Conservation (phyloP, 1,140 invertebrate species). For the Latrodectus geometricus region DNA sequence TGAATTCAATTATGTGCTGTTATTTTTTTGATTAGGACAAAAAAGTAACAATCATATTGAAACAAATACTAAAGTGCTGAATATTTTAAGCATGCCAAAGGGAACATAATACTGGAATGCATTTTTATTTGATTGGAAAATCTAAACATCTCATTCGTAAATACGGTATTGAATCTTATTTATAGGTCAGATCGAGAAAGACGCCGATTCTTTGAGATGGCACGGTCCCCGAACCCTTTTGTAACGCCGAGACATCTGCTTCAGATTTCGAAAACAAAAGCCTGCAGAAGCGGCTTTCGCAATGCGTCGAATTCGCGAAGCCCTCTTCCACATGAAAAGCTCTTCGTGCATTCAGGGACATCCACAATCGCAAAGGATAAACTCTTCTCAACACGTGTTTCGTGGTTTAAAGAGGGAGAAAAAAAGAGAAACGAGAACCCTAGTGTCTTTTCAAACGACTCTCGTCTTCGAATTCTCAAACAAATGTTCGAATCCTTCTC, state of each 20-base stretch:
- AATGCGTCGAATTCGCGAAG: neutral
- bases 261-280: conserved; percentile 17
- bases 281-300: neutral
- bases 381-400: conserved; percentile 19
- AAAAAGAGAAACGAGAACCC: neutral
- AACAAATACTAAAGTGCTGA: no score
- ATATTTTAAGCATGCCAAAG: no score
- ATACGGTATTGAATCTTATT: no score
- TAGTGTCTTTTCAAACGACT: conserved; percentile 12
- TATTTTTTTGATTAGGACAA: no score
- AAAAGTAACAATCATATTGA: no score
- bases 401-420: neutral
- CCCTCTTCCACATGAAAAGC: conserved; percentile 15
- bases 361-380: neutral
- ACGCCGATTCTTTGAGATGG: no score
- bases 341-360: conserved; percentile 11
- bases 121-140: no score
- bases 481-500: conserved; percentile 35
- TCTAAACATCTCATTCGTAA: no score
- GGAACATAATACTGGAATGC: no score
- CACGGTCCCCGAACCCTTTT: neutral
- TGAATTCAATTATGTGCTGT: no score
- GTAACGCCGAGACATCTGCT: conserved; percentile 15
- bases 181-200: no score
- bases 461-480: conserved; percentile 28